Evolutionary conservation across 2,888 invertebrate genomes (phyloP), one percentile per base, ranked within the genome.

Genomic region (Leuctra nigra): DNA sequence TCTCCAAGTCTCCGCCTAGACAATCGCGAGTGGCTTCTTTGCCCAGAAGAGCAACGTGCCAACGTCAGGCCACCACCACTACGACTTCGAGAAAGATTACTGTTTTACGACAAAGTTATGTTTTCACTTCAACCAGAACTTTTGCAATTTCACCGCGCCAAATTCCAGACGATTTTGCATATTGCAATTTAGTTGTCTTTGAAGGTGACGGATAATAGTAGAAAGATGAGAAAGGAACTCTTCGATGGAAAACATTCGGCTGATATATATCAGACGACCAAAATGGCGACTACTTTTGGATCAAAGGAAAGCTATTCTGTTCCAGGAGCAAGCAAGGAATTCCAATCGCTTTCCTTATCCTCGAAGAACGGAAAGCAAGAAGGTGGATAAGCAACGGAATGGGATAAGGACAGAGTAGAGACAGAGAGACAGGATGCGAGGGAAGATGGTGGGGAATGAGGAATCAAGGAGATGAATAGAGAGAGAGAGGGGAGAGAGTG

Each of bases 321-420:
- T 41, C 52, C 18, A 41, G 14, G 56, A n/a, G 47, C 39, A 18
- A 29, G 56, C 41, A 35, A 52, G 56, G 56, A 56, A 56, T 56
- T 56, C 56, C 56, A 56, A 56, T 52, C 56, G 52, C n/a, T 7
- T 55, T 9, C 18, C 13, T 14, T 35, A 50, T 35, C 16, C 29
- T 35, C 24, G 25, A 16, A 16, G 48, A 33, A 29, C 33, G 9
- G 35, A 33, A 35, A 29, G 48, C 33, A 29, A 25, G 29, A 20
- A 50, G 50, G 23, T 23, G 23, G 22, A 18, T 44, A 44, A 44
- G 44, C 44, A 44, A 44, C n/a, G 44, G 13, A 35, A 35, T 9
- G 35, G 35, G 33, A 50, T 14, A 16, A 2, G 25, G 23, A 14
- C 20, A 9, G 16, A 18, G 11, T 35, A 25, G 48, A 13, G 25